Conservation (phyloP, 1,140 invertebrate genomes). For the Drosophila oshimai region DNA sequence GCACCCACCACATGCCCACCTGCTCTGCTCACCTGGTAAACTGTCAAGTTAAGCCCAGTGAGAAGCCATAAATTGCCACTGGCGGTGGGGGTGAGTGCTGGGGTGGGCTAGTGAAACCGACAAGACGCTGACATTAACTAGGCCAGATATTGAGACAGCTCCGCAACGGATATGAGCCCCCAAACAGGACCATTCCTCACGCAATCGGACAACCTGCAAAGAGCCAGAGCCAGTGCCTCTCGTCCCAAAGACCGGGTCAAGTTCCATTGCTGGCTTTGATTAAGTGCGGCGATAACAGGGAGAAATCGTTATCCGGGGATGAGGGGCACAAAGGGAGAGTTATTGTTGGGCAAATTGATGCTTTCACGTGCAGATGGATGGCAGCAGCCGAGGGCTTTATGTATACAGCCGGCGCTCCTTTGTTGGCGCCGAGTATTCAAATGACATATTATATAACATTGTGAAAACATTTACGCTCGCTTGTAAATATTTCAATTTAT, state of each 20-base stretch:
- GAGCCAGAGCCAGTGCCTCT: too few relatives aligned
- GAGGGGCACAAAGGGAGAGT: background rate
- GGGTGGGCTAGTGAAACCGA: conserved; percentile 49
- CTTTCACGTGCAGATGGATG: conserved; percentile 46
- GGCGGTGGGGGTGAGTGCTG: conserved; percentile 8
- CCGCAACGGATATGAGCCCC: conserved; percentile 17
- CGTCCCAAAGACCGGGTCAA: conserved; percentile 14
- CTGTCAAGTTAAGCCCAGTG: conserved; percentile 61
- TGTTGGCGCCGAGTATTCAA: conserved; percentile 44
- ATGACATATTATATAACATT: conserved; percentile 66
- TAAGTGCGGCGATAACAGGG: conserved; percentile 42
- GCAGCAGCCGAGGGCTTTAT: conserved; percentile 3
- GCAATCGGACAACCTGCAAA: conserved; percentile 20
- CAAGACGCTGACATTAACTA: conserved; percentile 65
- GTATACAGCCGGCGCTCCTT: background rate
- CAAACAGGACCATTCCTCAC: conserved; percentile 23
- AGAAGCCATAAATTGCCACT: conserved; percentile 67
- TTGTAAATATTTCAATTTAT: conserved; percentile 80
- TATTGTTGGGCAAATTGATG: conserved; percentile 56
- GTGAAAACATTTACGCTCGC: conserved; percentile 75
- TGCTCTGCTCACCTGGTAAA: conserved; percentile 51
- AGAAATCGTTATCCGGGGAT: conserved; percentile 34
- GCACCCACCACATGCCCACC: background rate
- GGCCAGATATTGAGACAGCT: conserved; percentile 59
- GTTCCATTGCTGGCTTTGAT: conserved; percentile 42